Percentiles rank a stretch among this genome's conserved stretches.
These are phyloP conservation scores for Drosophila punjabiensis DNA, from an alignment of 1,140 invertebrate genomes.

Conservation along the genomic window DNA sequence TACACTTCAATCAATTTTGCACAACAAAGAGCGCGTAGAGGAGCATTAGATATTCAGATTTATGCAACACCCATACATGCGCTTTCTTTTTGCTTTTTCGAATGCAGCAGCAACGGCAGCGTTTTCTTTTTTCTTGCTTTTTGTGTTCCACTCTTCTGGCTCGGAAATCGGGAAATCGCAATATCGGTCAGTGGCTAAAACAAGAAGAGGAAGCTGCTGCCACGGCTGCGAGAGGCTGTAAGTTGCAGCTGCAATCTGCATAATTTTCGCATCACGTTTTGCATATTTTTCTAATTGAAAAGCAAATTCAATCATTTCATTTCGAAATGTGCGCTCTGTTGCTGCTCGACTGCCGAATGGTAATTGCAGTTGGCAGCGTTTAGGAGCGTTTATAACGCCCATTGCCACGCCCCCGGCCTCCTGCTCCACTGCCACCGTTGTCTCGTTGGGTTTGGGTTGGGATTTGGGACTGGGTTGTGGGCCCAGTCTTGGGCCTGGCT, in stretches of 20 bases:
- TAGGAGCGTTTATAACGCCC: constrained; percentile 59
- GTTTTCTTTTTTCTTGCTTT: constrained; percentile 5
- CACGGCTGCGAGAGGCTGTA: constrained; percentile 6
- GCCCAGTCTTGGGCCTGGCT: neutral
- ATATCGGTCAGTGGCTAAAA: constrained; percentile 45
- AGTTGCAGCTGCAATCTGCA: constrained; percentile 55
- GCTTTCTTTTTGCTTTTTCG: constrained; percentile 61
- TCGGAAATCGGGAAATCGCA: constrained; percentile 27
- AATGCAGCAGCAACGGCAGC: neutral
- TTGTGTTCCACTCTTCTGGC: constrained; percentile 4
- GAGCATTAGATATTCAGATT: constrained; percentile 73
- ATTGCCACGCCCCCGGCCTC: constrained; percentile 40
- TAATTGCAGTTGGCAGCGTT: constrained; percentile 62
- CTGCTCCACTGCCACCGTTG: constrained; percentile 28
- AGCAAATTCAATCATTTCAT: constrained; percentile 64
- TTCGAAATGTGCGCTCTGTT: constrained; percentile 42
- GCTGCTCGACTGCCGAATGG: constrained; percentile 28
- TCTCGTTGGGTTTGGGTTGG: constrained; percentile 17
- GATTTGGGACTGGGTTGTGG: constrained; percentile 5
- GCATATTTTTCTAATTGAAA: constrained; percentile 66
- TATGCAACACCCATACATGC: constrained; percentile 58
- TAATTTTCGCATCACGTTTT: constrained; percentile 68
- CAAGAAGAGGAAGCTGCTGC: constrained; percentile 40
- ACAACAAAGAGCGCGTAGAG: constrained; percentile 57
- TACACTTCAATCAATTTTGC: constrained; percentile 75